These are phyloP conservation scores for Drosophila elegans DNA, from an alignment of 1,140 invertebrate genomes.

Conservation along the genomic window DNA sequence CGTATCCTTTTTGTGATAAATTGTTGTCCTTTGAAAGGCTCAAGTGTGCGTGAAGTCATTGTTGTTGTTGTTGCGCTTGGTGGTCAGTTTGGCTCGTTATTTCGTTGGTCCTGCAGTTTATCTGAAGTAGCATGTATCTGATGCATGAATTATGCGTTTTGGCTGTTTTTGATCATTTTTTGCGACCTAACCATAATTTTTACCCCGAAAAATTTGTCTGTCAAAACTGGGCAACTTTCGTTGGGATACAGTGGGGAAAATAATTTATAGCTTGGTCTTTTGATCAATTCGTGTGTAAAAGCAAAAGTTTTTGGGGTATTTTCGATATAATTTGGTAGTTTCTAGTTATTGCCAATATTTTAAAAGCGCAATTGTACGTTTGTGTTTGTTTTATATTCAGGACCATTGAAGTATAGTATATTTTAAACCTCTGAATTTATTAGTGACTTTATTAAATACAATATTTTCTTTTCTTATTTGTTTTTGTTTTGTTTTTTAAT, in stretches of 20 bases:
- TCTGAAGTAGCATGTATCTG: constrained; percentile 69
- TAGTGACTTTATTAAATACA: too few relatives aligned
- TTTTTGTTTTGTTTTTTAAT: too few relatives aligned
- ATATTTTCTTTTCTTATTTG: too few relatives aligned
- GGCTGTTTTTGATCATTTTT: constrained; percentile 80
- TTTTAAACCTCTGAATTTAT: too few relatives aligned
- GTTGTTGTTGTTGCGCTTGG: constrained; percentile 21
- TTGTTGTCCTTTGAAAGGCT: constrained; percentile 70
- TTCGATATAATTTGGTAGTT: too few relatives aligned
- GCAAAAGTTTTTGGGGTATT: too few relatives aligned
- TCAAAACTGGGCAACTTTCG: constrained; percentile 49
- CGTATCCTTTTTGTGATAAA: constrained; percentile 36
- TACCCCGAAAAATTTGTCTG: constrained; percentile 16
- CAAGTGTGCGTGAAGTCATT: constrained; percentile 59
- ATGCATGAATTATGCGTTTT: constrained; percentile 83
- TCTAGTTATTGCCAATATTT: too few relatives aligned
- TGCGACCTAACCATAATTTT: constrained; percentile 30
- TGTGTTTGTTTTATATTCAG: too few relatives aligned
- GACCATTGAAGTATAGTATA: too few relatives aligned
- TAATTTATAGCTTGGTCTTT: background rate
- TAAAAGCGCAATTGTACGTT: too few relatives aligned
- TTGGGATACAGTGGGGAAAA: constrained; percentile 35
- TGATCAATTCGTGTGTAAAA: too few relatives aligned
- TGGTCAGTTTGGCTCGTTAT: constrained; percentile 50
- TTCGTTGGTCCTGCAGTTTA: constrained; percentile 54